Percentiles rank a stretch among this genome's conserved stretches.
Evolutionary conservation across 1,140 invertebrate species (phyloP).

Genomic region (Triops longicaudatus): DNA sequence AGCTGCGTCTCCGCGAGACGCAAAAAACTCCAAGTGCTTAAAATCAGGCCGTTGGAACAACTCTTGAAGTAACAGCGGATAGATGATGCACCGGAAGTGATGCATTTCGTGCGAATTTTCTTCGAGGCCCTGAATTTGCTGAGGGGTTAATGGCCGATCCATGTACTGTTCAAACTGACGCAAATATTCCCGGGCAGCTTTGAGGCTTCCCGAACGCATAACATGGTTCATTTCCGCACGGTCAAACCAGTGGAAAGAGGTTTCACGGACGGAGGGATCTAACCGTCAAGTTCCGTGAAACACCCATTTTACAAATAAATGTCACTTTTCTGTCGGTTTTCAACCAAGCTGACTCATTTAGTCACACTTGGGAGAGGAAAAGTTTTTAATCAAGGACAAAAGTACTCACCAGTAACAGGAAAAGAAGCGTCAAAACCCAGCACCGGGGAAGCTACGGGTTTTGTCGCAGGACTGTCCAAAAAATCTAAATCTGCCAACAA

Average conservation of each 20-base stretch:
- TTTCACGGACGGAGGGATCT: not conserved
- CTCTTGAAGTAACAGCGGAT: not conserved
- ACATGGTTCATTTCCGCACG: not conserved
- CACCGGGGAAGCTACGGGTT: not conserved
- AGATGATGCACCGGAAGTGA: not conserved
- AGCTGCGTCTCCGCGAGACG: conserved; percentile 26
- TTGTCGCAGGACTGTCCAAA: conserved; percentile 11
- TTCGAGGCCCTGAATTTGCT: not conserved
- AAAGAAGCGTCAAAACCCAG: not conserved
- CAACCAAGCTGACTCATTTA: conserved; percentile 17
- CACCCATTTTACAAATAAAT: not conserved
- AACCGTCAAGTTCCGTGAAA: not conserved
- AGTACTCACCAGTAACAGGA: not conserved
- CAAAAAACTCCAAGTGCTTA: not conserved
- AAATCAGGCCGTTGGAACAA: not conserved
- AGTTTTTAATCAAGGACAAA: not conserved
- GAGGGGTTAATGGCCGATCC: not conserved
- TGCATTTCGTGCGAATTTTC: not conserved
- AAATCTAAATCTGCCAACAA: conserved; percentile 7
- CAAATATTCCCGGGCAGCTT: not conserved
- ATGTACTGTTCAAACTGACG: not conserved
- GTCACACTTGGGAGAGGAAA: not conserved
- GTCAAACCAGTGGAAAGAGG: not conserved
- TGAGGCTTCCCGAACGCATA: not conserved
- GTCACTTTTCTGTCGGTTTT: conserved; percentile 27